Conservation (phyloP, 2,113 vertebrate species). For the Semnornis frantzii region DNA sequence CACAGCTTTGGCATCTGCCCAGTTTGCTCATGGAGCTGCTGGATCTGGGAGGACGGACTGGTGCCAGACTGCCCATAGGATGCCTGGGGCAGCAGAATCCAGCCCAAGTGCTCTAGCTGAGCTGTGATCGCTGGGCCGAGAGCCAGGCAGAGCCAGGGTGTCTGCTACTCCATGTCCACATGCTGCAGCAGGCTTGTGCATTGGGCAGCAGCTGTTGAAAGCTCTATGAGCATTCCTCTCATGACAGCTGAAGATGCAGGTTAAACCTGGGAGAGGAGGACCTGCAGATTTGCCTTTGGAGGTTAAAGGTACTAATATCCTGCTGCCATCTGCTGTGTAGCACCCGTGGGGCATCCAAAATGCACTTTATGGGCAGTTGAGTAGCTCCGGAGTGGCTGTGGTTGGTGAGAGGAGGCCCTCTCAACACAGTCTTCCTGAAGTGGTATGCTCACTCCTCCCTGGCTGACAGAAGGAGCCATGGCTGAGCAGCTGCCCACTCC, state of each 20-base stretch:
- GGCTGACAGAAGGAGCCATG: accelerated
- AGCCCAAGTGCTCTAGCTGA: neutral
- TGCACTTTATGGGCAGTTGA: neutral
- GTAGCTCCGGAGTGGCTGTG: neutral
- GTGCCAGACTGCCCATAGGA: neutral
- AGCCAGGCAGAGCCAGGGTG: neutral
- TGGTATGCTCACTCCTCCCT: neutral
- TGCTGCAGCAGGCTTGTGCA: neutral
- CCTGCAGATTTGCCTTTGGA: neutral
- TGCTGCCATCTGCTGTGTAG: accelerated
- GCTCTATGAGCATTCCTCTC: neutral
- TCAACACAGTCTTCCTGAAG: accelerated
- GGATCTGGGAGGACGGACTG: accelerated
- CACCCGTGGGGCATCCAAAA: neutral
- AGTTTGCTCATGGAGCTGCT: neutral
- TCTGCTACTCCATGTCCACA: accelerated
- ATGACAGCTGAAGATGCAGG: neutral
- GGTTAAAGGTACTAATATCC: neutral
- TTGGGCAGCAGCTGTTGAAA: neutral
- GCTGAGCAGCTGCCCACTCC: neutral
- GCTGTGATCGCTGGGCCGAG: neutral
- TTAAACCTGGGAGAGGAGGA: neutral
- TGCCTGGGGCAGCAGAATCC: neutral
- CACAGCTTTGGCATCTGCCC: neutral
- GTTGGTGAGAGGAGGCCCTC: neutral